A percentile compares a stretch with the other conserved stretches of the same genome.
phyloP scores from a whole-genome alignment of 2,113 vertebrate species.

The Odocoileus hemionus region DNA sequence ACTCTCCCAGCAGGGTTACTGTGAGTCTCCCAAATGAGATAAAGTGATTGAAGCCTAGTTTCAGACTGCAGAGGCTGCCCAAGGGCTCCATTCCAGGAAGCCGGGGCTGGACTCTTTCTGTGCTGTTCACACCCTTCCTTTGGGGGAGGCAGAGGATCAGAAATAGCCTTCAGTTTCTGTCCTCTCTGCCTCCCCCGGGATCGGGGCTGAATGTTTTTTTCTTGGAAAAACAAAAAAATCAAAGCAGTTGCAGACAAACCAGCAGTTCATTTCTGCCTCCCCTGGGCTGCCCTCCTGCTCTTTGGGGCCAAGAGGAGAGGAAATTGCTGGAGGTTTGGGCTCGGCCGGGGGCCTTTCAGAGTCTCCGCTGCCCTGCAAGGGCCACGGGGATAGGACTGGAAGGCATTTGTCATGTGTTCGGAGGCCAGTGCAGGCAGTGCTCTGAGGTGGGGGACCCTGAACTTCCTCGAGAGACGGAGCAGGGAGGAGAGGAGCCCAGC shows the following conservation, averaged over 20 bases:
- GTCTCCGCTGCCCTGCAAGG: background rate
- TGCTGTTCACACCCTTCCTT: constrained; percentile 26
- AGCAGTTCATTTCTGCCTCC: constrained; percentile 3
- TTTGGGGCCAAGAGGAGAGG: background rate
- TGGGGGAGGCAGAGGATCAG: constrained; percentile 11
- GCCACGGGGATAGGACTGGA: background rate
- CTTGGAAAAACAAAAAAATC: constrained; percentile 53
- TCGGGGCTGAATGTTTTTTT: constrained; percentile 28
- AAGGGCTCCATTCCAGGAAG: background rate
- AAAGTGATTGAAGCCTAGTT: background rate
- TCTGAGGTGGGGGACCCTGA: background rate
- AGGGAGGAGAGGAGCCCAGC: background rate
- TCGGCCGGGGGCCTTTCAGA: background rate
- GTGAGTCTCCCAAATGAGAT: background rate
- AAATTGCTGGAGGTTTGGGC: background rate
- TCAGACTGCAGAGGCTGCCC: background rate
- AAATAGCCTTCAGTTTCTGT: constrained; percentile 19
- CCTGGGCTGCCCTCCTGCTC: background rate
- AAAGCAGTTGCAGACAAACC: constrained; percentile 43
- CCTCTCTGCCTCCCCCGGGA: background rate
- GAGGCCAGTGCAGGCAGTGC: background rate
- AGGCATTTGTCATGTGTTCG: background rate
- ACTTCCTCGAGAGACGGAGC: background rate
- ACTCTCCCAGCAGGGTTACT: background rate
- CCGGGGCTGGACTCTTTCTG: background rate